A percentile compares a stretch with the other conserved stretches of the same genome.
Conservation (phyloP, 2,888 invertebrate genomes). For the Terebella lapidaria region DNA sequence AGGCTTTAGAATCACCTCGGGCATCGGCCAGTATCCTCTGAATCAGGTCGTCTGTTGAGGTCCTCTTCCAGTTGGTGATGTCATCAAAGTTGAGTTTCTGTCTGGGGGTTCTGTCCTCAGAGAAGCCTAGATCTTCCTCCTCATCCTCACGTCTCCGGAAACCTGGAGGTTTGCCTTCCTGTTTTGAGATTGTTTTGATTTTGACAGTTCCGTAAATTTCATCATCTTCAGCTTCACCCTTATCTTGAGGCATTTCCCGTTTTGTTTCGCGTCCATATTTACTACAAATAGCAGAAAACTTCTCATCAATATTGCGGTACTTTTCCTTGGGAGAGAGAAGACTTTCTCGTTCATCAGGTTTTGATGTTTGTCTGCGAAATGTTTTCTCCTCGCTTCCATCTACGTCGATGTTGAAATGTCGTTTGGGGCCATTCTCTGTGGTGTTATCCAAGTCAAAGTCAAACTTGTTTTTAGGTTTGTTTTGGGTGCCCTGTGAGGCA, state of each 20-base stretch:
- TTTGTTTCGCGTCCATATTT: not conserved
- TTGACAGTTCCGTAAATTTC: not conserved
- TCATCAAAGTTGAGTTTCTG: not conserved
- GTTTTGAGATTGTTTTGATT: not conserved
- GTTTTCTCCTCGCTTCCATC: not conserved
- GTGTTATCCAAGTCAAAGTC: too few species aligned
- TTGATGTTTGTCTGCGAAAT: not conserved
- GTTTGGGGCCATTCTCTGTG: not conserved
- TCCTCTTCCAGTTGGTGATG: not conserved
- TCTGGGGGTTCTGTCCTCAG: not conserved
- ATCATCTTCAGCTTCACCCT: not conserved
- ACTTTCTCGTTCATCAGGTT: not conserved
- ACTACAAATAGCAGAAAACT: not conserved
- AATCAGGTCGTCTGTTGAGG: constrained; percentile 16
- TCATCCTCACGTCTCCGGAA: too few species aligned
- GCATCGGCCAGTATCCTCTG: constrained; percentile 17
- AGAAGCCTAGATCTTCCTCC: not conserved
- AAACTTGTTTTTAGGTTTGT: not conserved
- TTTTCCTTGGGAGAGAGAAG: not conserved
- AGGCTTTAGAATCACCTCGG: not conserved
- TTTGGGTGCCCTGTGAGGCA: not conserved
- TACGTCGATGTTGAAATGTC: not conserved
- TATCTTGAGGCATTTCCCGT: not conserved
- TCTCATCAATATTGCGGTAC: not conserved
- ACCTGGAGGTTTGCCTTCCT: not conserved